These are phyloP conservation scores for Agelastica alni DNA, from an alignment of 2,888 invertebrate genomes.

Conservation along the genomic window DNA sequence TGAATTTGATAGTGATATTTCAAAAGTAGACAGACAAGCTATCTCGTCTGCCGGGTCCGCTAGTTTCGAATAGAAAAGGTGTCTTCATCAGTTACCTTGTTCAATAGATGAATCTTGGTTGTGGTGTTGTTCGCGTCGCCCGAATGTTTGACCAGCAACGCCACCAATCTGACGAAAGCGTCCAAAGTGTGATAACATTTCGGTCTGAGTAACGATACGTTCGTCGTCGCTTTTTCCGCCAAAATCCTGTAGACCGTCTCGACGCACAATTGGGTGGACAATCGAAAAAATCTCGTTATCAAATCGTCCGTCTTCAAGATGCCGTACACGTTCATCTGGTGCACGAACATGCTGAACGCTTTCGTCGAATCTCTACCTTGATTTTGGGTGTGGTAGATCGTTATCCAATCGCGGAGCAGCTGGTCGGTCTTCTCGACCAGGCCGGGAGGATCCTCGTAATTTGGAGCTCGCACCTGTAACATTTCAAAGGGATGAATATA, in stretches of 20 bases:
- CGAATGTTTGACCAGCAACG: slow-evolving; percentile 91
- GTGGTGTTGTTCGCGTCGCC: slow-evolving; percentile 88
- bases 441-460: slow-evolving; percentile 92
- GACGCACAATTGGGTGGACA: slow-evolving; percentile 95
- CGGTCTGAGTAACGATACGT: slow-evolving; percentile 67
- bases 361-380: slow-evolving; percentile 84
- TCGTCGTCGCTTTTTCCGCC: slow-evolving; percentile 70
- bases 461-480: slow-evolving; percentile 76
- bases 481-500: neutral
- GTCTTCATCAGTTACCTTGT: slow-evolving; percentile 73
- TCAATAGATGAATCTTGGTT: slow-evolving; percentile 95
- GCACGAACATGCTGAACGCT: slow-evolving; percentile 92
- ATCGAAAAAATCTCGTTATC: slow-evolving; percentile 94
- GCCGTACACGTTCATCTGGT: slow-evolving; percentile 95
- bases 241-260: slow-evolving; percentile 89
- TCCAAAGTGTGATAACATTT: slow-evolving; percentile 96
- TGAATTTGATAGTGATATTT: too few relatives aligned
- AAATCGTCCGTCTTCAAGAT: slow-evolving; percentile 97
- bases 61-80: too few relatives aligned
- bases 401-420: slow-evolving; percentile 94
- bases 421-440: slow-evolving; percentile 94
- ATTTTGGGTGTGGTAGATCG: slow-evolving; percentile 75
- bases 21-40: too few relatives aligned
- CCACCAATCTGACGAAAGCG: slow-evolving; percentile 91
- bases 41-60: too few relatives aligned